Evolutionary conservation across 2,113 vertebrate species (phyloP).

Genomic region (Ctenomys sociabilis): DNA sequence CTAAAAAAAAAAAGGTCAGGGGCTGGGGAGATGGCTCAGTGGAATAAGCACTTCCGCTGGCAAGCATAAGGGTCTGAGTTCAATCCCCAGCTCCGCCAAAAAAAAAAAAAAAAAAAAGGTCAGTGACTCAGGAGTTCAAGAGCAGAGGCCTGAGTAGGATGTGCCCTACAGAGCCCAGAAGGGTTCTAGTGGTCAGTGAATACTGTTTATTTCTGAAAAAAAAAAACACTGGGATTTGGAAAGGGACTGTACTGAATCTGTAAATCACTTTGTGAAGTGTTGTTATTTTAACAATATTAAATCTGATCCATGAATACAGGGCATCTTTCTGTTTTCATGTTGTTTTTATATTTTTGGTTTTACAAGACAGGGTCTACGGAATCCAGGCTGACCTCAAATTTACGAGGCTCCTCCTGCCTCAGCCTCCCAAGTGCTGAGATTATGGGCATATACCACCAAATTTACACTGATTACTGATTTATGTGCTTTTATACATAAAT

Average conservation of each 20-base stretch:
- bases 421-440: neutral
- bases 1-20: neutral
- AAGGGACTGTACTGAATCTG: too few relatives aligned
- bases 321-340: neutral
- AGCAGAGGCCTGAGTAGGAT: neutral
- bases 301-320: neutral
- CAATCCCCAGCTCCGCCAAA: neutral
- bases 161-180: neutral
- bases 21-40: too few relatives aligned
- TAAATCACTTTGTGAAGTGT: too few relatives aligned
- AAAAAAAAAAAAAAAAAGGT: neutral
- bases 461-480: neutral
- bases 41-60: too few relatives aligned
- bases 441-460: neutral
- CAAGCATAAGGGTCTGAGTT: too few relatives aligned
- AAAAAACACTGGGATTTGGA: too few relatives aligned
- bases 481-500: too few relatives aligned
- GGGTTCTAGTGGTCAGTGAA: neutral
- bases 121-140: neutral
- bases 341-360: neutral
- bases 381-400: neutral
- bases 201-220: neutral
- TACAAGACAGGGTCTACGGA: neutral
- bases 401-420: neutral
- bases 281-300: neutral